Evolutionary conservation across 23 tunicate species (phyloP).

Genomic region (Phallusia fumigata): DNA sequence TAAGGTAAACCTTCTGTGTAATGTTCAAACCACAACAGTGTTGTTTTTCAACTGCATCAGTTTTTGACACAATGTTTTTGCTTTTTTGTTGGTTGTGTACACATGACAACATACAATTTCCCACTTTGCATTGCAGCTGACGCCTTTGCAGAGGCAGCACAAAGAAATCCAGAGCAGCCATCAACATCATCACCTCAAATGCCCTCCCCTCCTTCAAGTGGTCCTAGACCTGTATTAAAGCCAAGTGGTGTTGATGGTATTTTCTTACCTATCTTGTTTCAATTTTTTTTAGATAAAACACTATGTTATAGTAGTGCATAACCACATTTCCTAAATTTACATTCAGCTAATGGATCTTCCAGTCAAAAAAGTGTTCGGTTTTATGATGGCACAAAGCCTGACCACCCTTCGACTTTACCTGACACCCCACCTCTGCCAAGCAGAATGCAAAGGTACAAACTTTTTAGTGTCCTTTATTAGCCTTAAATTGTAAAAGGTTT

Average conservation of each 20-base stretch:
- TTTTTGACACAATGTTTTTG: no score
- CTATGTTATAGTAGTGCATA: no score
- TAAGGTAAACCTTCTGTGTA: no score
- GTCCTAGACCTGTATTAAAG: slow-evolving; percentile 5
- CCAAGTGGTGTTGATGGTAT: neutral
- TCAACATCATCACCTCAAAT: neutral
- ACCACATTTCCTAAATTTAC: neutral
- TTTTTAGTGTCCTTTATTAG: no score
- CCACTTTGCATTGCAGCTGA: neutral
- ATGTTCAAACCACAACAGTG: no score
- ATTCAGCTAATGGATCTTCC: neutral
- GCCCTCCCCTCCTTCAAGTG: slow-evolving; percentile 10
- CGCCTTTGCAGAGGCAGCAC: neutral
- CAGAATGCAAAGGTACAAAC: slow-evolving; percentile 18
- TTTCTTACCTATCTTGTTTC: neutral
- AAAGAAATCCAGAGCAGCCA: neutral
- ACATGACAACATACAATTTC: no score
- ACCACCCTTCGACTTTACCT: slow-evolving; percentile 70
- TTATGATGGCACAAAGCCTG: slow-evolving; percentile 85
- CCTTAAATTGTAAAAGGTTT: no score
- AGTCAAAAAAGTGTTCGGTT: slow-evolving; percentile 64
- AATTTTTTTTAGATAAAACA: neutral
- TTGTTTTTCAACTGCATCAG: no score
- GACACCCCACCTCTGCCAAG: slow-evolving; percentile 76
- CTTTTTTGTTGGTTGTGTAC: no score